phyloP scores from a whole-genome alignment of 92 coral and sea anemone genomes.

The Epizoanthus scotinus region DNA sequence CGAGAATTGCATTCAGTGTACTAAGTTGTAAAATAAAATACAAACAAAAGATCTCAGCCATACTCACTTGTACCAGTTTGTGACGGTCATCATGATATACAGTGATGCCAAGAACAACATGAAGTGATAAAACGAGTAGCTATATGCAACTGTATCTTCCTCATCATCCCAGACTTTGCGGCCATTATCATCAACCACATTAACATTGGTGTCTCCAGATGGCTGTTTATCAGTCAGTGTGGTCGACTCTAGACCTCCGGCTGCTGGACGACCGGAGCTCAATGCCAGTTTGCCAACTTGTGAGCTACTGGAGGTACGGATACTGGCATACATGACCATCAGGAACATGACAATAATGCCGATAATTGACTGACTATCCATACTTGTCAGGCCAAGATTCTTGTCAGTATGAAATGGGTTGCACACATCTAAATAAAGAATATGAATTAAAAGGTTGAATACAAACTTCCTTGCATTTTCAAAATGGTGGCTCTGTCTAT shows the following conservation, averaged over 20 bases:
- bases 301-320: slow-evolving; percentile 79
- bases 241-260: slow-evolving; percentile 61
- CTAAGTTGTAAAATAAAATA: neutral
- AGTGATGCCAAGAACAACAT: slow-evolving; percentile 80
- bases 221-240: slow-evolving; percentile 48
- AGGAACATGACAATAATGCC: slow-evolving; percentile 80
- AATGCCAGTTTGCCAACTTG: slow-evolving; percentile 76
- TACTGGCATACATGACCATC: slow-evolving; percentile 82
- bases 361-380: slow-evolving; percentile 78
- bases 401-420: slow-evolving; percentile 47
- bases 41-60: neutral
- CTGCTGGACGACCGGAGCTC: slow-evolving; percentile 19
- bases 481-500: neutral
- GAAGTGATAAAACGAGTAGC: slow-evolving; percentile 84
- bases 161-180: slow-evolving; percentile 78
- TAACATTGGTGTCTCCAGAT: slow-evolving; percentile 54
- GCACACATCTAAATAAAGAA: slow-evolving; percentile 61
- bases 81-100: slow-evolving; percentile 86
- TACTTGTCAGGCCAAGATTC: slow-evolving; percentile 51
- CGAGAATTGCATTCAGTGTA: too few relatives aligned
- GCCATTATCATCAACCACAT: slow-evolving; percentile 60
- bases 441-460: neutral
- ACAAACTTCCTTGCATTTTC: neutral
- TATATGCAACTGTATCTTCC: slow-evolving; percentile 74
- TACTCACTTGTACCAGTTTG: slow-evolving; percentile 94